Base-by-base conservation (phyloP, 2,888 invertebrate genomes). In the Drosophila affinis region DNA sequence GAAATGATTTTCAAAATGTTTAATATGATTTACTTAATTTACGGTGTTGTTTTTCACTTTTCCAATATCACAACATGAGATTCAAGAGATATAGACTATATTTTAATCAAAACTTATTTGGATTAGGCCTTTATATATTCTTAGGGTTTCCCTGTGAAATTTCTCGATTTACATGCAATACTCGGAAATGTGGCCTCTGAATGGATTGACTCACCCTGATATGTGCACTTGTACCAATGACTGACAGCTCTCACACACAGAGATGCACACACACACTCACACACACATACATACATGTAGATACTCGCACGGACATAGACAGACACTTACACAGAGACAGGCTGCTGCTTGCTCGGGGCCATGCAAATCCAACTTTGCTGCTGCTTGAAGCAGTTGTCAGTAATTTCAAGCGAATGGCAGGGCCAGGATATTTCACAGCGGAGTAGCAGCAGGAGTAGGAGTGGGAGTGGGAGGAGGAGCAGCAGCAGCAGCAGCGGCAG, bases 191-290 rank as follows among this genome's bases (percentile, higher is more conserved):
- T 39, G 39, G 2, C 7, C 6, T n/a, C 39, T 7, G n/a, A 39
- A 7, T 7, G 39, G 14, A 39, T 14, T 73, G 87, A 68, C 61
- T 51, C 54, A 55, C 81, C 84, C 72, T 72, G 24, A 63, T 72
- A 68, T 52, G 58, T 70, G 74, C 81, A 83, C 78, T 87, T 84
- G 84, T 87, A 87, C 84, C 81, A 87, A 78, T 84, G 87, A 81
- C 87, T 81, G 87, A 83, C 81, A 83, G 67, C 65, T 65, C 62
- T 47, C 24, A 10, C 62, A 58, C 48, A 74, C 62, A 60, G 45
- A 58, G 27, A 39, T 54, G 9, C 32, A 14, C 51, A 34, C 61
- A 34, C 55, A 32, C 53, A 56, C 17, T 47, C 27, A 32, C 7
- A 27, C 1, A 27, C 6, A 27, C 9, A 17, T 9, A 52, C 21